phyloP scores from a whole-genome alignment of 2,888 invertebrate species.

The Caenorhabditis angaria region DNA sequence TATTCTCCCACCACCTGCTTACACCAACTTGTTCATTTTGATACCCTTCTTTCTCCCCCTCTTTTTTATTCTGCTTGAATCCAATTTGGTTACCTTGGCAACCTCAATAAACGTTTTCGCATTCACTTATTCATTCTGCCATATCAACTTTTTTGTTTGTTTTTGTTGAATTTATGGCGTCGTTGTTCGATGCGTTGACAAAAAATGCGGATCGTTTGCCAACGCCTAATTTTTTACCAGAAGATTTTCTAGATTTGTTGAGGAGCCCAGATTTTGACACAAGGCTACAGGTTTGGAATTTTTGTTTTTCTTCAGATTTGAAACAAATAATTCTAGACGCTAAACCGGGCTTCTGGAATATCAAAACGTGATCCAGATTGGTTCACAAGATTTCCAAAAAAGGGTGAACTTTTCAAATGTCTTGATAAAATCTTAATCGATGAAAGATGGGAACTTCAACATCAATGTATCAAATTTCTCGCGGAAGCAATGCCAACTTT shows the following conservation, averaged over 20 bases:
- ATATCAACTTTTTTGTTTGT: conserved; percentile 7
- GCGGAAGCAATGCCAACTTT: conserved; percentile 67
- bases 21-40: conserved; percentile 1
- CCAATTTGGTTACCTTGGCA: conserved; percentile 6
- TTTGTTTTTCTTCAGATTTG: neutral
- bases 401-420: conserved; percentile 63
- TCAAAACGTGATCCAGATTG: conserved; percentile 52
- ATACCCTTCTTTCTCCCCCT: neutral
- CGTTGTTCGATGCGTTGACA: conserved; percentile 30
- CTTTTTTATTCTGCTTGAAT: neutral
- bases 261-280: conserved; percentile 53
- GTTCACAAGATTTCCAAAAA: conserved; percentile 52
- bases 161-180: no score
- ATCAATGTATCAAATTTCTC: conserved; percentile 73
- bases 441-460: conserved; percentile 74
- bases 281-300: conserved; percentile 41
- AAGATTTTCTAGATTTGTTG: conserved; percentile 52
- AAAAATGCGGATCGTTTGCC: conserved; percentile 34
- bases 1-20: conserved; percentile 8
- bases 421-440: conserved; percentile 73
- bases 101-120: conserved; percentile 15
- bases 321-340: conserved; percentile 36
- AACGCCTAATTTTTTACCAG: conserved; percentile 53
- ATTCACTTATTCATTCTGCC: conserved; percentile 10
- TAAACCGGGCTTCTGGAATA: conserved; percentile 50